phyloP scores from a whole-genome alignment of 92 coral and sea anemone species.

The Porites evermanni region DNA sequence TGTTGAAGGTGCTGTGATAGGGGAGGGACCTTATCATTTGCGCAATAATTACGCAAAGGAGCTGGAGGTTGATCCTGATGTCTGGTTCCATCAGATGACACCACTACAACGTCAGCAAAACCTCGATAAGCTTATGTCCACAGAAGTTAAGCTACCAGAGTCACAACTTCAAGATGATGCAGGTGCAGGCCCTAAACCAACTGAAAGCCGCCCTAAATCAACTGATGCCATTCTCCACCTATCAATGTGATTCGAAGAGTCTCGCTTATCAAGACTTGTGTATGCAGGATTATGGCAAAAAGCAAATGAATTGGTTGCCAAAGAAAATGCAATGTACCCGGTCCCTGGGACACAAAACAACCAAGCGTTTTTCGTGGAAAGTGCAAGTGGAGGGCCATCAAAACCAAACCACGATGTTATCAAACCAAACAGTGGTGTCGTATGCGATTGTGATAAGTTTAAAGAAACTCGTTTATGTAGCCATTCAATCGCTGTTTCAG shows the following conservation, averaged over 20 bases:
- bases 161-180: slow-evolving; percentile 5
- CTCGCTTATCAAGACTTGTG: slow-evolving; percentile 27
- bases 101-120: slow-evolving; percentile 9
- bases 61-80: background rate
- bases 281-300: background rate
- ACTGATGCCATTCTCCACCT: slow-evolving; percentile 1
- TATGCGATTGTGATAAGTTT: slow-evolving; percentile 18
- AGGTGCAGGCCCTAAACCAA: too few species aligned
- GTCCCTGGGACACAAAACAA: background rate
- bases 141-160: slow-evolving; percentile 9
- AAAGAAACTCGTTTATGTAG: slow-evolving; percentile 17
- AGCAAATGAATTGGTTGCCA: slow-evolving; percentile 1
- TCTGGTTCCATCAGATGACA: slow-evolving; percentile 26
- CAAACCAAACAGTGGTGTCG: background rate
- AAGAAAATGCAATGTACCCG: background rate
- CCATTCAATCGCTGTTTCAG: slow-evolving; percentile 14
- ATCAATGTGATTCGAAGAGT: slow-evolving; percentile 8
- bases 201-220: background rate
- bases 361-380: slow-evolving; percentile 19
- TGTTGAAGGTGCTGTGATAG: slow-evolving; percentile 22
- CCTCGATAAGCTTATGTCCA: slow-evolving; percentile 17
- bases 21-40: slow-evolving; percentile 30
- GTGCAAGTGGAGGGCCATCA: slow-evolving; percentile 5
- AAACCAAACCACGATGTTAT: slow-evolving; percentile 3
- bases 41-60: slow-evolving; percentile 1